phyloP scores from a whole-genome alignment of 2,797 vertebrate genomes.

The Triplophysa yarkandensis region DNA sequence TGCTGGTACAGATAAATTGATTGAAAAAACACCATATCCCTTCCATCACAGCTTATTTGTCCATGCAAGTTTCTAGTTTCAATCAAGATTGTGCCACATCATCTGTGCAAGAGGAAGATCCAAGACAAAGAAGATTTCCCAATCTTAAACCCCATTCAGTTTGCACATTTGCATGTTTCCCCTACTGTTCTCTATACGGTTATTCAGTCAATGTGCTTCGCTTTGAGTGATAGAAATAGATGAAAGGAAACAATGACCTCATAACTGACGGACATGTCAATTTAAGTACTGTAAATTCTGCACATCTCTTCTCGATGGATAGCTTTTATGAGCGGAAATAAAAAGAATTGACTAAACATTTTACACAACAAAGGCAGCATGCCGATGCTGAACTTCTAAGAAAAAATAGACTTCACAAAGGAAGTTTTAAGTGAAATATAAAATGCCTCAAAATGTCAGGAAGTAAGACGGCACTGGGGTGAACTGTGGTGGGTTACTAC shows the following conservation, averaged over 20 bases:
- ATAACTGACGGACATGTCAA: background rate
- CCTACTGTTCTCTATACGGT: background rate
- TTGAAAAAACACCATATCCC: background rate
- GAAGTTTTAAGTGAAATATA: background rate
- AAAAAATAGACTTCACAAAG: background rate
- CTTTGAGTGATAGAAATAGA: background rate
- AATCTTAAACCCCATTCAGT: too few species aligned
- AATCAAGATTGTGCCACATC: too few species aligned
- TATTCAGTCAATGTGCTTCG: background rate
- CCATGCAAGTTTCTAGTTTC: too few species aligned
- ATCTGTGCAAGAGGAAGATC: too few species aligned
- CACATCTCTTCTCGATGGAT: too few species aligned
- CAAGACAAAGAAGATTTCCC: too few species aligned
- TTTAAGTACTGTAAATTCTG: too few species aligned
- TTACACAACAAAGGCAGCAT: background rate
- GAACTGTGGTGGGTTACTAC: background rate
- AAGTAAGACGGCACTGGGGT: background rate
- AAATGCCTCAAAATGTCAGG: background rate
- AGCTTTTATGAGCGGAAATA: too few species aligned
- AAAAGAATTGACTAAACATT: background rate
- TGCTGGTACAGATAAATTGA: background rate
- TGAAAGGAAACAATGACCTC: background rate
- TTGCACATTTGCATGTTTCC: background rate
- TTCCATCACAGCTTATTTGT: too few species aligned
- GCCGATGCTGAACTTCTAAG: background rate